Evolutionary conservation across 30 jellyfish, hydroid and myxozoan genomes (phyloP), one percentile per base, ranked within the genome.

Genomic region (Turritopsis dohrnii): DNA sequence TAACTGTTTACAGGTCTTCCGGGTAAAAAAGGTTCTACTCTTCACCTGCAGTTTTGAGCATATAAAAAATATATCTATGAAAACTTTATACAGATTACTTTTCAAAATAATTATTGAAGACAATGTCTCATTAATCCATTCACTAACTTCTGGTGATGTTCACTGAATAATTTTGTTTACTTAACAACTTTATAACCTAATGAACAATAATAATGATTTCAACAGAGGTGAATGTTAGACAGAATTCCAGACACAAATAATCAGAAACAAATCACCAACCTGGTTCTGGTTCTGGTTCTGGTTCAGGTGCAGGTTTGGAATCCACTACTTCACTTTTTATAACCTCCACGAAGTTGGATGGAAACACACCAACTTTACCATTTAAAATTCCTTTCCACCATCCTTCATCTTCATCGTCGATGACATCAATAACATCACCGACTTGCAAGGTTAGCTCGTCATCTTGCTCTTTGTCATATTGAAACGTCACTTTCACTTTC

Each of bases 321-420:
- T 41, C 75, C 31, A 13, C 85, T 18, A 29, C 19, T 23, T 29
- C 30, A 1, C 31, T 69, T 69, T 65, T 65, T 5, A 92, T 80
- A 16, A 79, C 27, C 66, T 94, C 96, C 21, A 94, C 99, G 86
- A 94, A 94, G 76, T 94, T 94, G 21, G 96, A 84, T 7, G 99
- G 99, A 76, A 94, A 94, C 72, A 89, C 84, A 16, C 99, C 99
- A 53, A 28, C 69, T 65, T 89, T 88, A 8, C 99, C 99, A 26
- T 81, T 79, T 86, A 81, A 74, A 9, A 41, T 81, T 18, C 99
- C 99, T 76, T 89, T 93, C 97, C 99, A 94, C 99, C 99, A 94
- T 72, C 99, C 99, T 53, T 80, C 96, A 77, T 86, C 99, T 53
- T 72, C 90, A 66, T 94, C 93, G 1, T 86, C 79, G 26, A 86